Evolutionary conservation across 2,888 invertebrate genomes (phyloP).

Genomic region (Cotesia congregata): DNA sequence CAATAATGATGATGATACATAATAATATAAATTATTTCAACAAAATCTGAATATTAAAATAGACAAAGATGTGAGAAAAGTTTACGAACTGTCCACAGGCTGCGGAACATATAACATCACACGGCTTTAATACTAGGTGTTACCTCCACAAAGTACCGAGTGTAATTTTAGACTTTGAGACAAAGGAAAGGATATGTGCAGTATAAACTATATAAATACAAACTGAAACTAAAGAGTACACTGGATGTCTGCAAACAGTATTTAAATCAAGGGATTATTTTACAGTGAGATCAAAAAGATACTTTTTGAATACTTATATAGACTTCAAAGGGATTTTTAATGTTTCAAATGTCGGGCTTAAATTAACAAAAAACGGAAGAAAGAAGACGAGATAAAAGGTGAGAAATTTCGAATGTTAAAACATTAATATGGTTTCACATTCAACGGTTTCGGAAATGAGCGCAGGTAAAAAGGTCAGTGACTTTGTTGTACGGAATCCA

Average conservation of each 20-base stretch:
- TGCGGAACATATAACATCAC: background rate
- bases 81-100: slow-evolving; percentile 4
- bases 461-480: slow-evolving; percentile 22
- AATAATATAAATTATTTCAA: too few species aligned
- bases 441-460: background rate
- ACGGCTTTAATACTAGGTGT: background rate
- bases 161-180: slow-evolving; percentile 22
- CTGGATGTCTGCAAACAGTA: background rate
- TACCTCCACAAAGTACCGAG: slow-evolving; percentile 3
- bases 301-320: background rate
- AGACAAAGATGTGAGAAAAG: background rate
- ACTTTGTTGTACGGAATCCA: slow-evolving; percentile 26
- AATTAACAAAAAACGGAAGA: too few species aligned
- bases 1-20: too few species aligned
- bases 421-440: background rate
- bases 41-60: too few species aligned
- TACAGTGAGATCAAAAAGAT: background rate
- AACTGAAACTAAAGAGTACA: background rate
- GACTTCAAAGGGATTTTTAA: too few species aligned
- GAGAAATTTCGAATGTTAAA: too few species aligned
- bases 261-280: background rate
- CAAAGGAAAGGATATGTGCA: background rate
- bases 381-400: too few species aligned
- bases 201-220: background rate
- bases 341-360: too few species aligned